A percentile compares a stretch with the other conserved stretches of the same genome.
phyloP scores from a whole-genome alignment of 30 jellyfish, hydroid and myxozoan species.

The Cassiopea andromeda region DNA sequence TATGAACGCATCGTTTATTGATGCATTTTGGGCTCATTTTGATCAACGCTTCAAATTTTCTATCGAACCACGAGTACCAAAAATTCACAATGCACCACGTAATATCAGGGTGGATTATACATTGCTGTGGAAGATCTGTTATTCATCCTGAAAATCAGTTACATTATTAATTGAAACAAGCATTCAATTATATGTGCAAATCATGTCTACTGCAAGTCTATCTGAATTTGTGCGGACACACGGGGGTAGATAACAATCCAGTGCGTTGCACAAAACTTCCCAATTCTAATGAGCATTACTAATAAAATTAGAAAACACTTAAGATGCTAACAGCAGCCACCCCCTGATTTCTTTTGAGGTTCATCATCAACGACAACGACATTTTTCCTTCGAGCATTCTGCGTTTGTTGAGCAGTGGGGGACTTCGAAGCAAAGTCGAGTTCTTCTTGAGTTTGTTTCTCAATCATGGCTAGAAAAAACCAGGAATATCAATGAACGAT shows the following conservation, averaged over 20 bases:
- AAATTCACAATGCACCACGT: no score
- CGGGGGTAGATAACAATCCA: not conserved
- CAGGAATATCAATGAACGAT: not conserved
- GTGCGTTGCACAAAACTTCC: slow-evolving; percentile 16
- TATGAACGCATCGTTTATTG: no score
- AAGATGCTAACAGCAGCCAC: slow-evolving; percentile 76
- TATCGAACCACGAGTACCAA: no score
- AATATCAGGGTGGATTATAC: no score
- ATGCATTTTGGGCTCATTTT: no score
- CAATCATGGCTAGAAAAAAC: slow-evolving; percentile 80
- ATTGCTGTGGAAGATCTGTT: no score
- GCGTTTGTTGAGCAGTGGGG: slow-evolving; percentile 71
- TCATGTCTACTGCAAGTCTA: not conserved
- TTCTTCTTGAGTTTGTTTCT: slow-evolving; percentile 89
- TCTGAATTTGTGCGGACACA: not conserved
- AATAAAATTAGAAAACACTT: not conserved
- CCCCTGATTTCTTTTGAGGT: slow-evolving; percentile 82
- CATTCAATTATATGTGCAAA: not conserved
- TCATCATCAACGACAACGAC: slow-evolving; percentile 97
- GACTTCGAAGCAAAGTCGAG: slow-evolving; percentile 71
- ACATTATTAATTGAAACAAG: not conserved
- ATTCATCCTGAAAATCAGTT: no score
- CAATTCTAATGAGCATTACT: not conserved
- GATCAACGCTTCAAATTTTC: no score
- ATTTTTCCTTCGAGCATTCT: slow-evolving; percentile 62